These are phyloP conservation scores for Catostylus mosaicus DNA, from an alignment of 30 jellyfish, hydroid and myxozoan species.

Conservation along the genomic window DNA sequence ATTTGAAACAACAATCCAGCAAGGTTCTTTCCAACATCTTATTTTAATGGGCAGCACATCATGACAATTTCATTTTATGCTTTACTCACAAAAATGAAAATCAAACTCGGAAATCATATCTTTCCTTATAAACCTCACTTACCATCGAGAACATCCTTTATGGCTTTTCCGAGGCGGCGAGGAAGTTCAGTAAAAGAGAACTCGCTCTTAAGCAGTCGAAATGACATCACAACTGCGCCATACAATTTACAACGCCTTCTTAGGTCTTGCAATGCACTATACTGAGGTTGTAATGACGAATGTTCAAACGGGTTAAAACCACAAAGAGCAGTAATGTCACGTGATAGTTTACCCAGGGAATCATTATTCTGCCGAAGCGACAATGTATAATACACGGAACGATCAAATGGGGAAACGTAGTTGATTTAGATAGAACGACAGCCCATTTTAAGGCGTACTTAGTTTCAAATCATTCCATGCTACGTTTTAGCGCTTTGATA, in stretches of 20 bases:
- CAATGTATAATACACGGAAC: conserved; percentile 13
- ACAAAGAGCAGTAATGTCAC: background rate
- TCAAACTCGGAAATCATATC: no score
- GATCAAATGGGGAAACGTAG: background rate
- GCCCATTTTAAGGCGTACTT: no score
- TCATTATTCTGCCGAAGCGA: background rate
- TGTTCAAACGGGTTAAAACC: background rate
- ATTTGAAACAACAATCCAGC: no score
- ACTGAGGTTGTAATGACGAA: background rate
- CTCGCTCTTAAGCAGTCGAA: conserved; percentile 23
- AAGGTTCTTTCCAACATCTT: no score
- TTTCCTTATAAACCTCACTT: no score
- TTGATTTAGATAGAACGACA: no score
- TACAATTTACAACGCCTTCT: background rate
- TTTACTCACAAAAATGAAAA: no score
- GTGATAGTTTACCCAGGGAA: background rate
- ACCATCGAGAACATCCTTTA: conserved; percentile 38
- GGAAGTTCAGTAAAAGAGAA: conserved; percentile 52
- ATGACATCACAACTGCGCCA: conserved; percentile 31
- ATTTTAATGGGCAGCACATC: no score
- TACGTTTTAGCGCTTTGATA: no score
- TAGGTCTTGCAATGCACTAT: background rate
- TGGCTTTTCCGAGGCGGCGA: conserved; percentile 37
- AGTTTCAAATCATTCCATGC: no score
- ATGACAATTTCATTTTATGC: no score